phyloP scores from a whole-genome alignment of 2,113 vertebrate species.

The Otus sunia region DNA sequence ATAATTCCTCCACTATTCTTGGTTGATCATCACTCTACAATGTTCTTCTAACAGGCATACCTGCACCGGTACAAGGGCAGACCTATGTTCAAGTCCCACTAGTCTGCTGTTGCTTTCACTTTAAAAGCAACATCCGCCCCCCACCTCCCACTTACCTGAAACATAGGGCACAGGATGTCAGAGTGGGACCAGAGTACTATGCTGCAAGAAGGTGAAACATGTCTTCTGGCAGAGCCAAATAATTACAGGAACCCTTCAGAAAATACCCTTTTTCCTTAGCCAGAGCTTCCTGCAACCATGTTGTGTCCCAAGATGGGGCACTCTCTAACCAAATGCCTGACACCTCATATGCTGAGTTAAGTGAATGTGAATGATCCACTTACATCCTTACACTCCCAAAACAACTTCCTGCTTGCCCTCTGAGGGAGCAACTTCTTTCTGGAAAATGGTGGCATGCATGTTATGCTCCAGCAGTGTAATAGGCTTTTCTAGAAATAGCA shows the following conservation, averaged over 20 bases:
- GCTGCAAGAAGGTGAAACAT: background rate
- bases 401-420: background rate
- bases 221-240: background rate
- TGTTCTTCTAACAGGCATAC: background rate
- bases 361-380: background rate
- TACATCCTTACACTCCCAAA: background rate
- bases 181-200: background rate
- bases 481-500: background rate
- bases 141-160: background rate
- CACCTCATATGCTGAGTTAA: background rate
- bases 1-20: background rate
- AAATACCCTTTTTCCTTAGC: background rate
- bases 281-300: background rate
- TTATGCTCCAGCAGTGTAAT: accelerated
- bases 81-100: background rate
- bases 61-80: background rate
- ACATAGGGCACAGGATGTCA: background rate
- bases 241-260: background rate
- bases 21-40: background rate
- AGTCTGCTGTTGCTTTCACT: background rate
- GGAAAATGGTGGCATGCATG: background rate
- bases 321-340: background rate
- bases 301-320: background rate
- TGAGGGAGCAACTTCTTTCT: background rate
- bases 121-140: background rate